A percentile compares a stretch with the other conserved stretches of the same genome.
Evolutionary conservation across 2,113 vertebrate species (phyloP).

Genomic region (Malurus alboscapulatus): DNA sequence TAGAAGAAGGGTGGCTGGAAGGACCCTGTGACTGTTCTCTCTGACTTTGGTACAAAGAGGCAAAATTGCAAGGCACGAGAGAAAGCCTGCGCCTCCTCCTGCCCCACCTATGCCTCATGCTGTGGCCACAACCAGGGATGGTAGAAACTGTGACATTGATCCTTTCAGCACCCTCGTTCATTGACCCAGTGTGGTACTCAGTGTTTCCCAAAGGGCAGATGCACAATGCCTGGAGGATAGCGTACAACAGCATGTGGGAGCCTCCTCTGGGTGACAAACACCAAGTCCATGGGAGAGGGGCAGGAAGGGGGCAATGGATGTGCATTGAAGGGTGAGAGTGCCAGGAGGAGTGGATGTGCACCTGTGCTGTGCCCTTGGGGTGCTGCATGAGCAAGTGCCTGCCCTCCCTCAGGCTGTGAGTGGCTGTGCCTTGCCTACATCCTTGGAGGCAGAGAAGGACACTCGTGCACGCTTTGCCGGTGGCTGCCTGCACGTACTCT

Average conservation of each 20-base stretch:
- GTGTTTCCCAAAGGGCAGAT: background rate
- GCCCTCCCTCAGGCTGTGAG: background rate
- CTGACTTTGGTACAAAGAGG: background rate
- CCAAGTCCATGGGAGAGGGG: background rate
- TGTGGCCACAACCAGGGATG: background rate
- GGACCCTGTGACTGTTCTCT: background rate
- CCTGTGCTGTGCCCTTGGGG: fast-evolving
- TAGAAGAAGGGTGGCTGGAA: background rate
- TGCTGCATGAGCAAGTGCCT: background rate
- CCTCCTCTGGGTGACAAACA: background rate
- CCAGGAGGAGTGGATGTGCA: fast-evolving
- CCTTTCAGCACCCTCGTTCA: background rate
- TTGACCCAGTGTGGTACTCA: fast-evolving
- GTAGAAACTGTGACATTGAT: background rate
- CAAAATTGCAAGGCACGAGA: background rate
- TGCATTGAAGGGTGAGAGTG: fast-evolving
- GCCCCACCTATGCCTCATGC: background rate
- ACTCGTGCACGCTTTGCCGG: background rate
- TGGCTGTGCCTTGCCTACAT: background rate
- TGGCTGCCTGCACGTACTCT: constrained; percentile 8
- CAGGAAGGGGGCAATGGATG: fast-evolving
- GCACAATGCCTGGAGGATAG: fast-evolving
- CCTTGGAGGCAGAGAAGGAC: background rate
- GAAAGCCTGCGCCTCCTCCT: background rate
- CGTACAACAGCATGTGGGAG: background rate